phyloP scores from a whole-genome alignment of 1,140 invertebrate genomes.

The Batillaria attramentaria region DNA sequence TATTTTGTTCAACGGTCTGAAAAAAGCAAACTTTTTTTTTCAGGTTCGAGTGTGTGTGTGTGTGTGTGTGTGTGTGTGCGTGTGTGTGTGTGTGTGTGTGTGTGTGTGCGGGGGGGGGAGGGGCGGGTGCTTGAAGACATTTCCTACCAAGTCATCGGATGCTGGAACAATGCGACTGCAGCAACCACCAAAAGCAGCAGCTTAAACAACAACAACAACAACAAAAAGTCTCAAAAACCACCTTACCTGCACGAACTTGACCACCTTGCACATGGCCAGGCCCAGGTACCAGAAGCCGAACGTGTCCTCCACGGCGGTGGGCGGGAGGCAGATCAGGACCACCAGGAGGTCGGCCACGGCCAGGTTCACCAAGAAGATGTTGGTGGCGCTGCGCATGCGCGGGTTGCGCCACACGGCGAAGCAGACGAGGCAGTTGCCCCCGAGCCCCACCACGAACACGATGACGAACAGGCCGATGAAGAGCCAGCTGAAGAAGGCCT shows the following conservation, averaged over 20 bases:
- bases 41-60: background rate
- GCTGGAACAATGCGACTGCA: no score
- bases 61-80: background rate
- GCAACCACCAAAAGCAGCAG: background rate
- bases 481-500: slow-evolving; percentile 35
- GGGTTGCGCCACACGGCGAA: slow-evolving; percentile 88
- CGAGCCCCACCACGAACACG: slow-evolving; percentile 84
- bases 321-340: slow-evolving; percentile 87
- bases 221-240: background rate
- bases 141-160: no score
- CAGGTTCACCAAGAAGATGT: slow-evolving; percentile 93
- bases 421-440: slow-evolving; percentile 90
- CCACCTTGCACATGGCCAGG: slow-evolving; percentile 83
- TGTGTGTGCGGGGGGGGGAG: slow-evolving; percentile 14
- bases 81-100: slow-evolving; percentile 10
- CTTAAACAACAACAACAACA: background rate
- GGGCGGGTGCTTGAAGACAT: no score
- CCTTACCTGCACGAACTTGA: slow-evolving; percentile 87
- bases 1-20: no score
- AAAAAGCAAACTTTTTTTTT: no score
- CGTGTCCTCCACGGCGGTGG: slow-evolving; percentile 86
- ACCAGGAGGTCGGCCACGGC: slow-evolving; percentile 93
- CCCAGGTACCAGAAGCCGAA: slow-evolving; percentile 92
- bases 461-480: slow-evolving; percentile 75
- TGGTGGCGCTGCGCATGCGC: slow-evolving; percentile 90